Percentiles rank a stretch among this genome's conserved stretches.
Conservation (phyloP, 2,113 vertebrate species). For the Bolborhynchus lineola region DNA sequence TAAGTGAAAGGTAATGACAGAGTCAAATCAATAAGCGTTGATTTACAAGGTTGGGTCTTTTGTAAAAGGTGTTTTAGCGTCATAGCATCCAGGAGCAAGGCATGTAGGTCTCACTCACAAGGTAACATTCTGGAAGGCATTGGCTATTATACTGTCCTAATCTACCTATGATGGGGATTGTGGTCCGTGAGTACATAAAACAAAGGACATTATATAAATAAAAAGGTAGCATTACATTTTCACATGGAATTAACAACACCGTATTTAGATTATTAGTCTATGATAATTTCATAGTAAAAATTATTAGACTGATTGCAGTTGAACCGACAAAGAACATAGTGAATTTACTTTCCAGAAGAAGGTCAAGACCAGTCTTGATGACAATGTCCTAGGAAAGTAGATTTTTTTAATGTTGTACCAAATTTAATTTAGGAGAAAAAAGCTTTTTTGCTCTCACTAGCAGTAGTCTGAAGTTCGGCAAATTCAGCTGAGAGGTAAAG, state of each 20-base stretch:
- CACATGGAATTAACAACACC: background rate
- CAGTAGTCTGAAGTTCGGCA: background rate
- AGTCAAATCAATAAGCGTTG: background rate
- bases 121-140: background rate
- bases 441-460: background rate
- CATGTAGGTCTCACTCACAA: background rate
- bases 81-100: background rate
- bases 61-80: background rate
- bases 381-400: background rate
- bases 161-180: background rate
- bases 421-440: slow-evolving; percentile 10
- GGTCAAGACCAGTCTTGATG: background rate
- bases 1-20: background rate
- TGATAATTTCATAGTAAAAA: background rate
- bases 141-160: background rate
- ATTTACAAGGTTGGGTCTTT: background rate
- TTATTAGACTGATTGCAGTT: background rate
- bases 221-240: background rate
- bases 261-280: background rate
- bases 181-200: background rate
- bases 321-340: background rate
- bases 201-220: background rate
- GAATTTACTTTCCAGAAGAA: slow-evolving; percentile 4
- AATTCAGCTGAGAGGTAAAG: background rate
- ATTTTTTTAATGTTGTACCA: background rate